phyloP scores from a whole-genome alignment of 2,113 vertebrate species.

The Theropithecus gelada region DNA sequence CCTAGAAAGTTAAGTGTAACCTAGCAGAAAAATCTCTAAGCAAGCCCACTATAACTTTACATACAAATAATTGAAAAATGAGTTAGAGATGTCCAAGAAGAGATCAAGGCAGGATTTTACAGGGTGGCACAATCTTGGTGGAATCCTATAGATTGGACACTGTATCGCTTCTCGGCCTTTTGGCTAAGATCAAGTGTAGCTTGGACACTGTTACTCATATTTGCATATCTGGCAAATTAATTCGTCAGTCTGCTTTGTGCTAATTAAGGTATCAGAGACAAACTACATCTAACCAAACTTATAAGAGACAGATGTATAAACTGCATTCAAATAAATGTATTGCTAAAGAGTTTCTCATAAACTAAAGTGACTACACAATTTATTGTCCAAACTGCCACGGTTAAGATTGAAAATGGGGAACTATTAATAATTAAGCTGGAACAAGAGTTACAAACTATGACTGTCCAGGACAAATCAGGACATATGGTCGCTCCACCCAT shows the following conservation, averaged over 20 bases:
- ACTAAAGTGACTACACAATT: constrained; percentile 32
- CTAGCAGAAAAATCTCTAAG: neutral
- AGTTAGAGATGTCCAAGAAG: neutral
- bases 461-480: neutral
- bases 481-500: constrained; percentile 15
- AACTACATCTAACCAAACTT: constrained; percentile 29
- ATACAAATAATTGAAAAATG: neutral
- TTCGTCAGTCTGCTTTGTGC: neutral
- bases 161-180: neutral
- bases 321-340: constrained; percentile 23
- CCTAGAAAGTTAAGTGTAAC: neutral
- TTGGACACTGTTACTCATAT: constrained; percentile 1
- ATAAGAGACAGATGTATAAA: neutral
- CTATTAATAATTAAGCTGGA: constrained; percentile 35
- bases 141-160: neutral
- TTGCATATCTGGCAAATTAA: constrained; percentile 24
- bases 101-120: neutral
- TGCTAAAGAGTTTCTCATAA: constrained; percentile 30
- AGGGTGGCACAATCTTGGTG: neutral
- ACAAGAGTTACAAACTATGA: neutral
- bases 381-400: constrained; percentile 35
- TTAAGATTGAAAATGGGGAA: neutral
- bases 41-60: neutral
- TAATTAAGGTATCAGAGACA: constrained; percentile 7
- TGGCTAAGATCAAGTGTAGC: neutral